Evolutionary conservation across 1,140 invertebrate species (phyloP), one percentile per base, ranked within the genome.

Genomic region (Listronotus oregonensis): DNA sequence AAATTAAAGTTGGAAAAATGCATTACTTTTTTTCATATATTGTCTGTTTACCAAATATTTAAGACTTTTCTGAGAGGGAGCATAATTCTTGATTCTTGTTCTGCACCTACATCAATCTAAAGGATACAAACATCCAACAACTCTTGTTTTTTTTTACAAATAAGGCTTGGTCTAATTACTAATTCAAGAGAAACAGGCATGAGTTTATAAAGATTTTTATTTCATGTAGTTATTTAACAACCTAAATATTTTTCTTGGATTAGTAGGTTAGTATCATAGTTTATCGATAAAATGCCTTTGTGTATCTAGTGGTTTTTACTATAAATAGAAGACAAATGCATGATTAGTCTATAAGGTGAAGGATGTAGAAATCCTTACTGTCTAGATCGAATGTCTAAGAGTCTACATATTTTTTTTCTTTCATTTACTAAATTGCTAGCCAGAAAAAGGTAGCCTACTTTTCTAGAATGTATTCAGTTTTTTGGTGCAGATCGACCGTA

Each of bases 191-290:
- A 37, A 37, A 37, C 11, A 37, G 8, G 34, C 8, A 10, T 10
- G 7, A 10, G 11, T 37, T 37, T 37, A 37, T 37, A 37, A 3
- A 37, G 7, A 4, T 3, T 37, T 37, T 12, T 37, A 37, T 37
- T 37, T 37, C 3, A 27, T 27, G 21, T 27, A 37, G 34, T 37
- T 14, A 9, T 27, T 9, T 42, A 40, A 15, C 43, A 58, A 47
- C 32, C 43, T 21, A 27, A 56, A 56, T 43, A 58, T n/a, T 46
- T 46, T 46, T 18, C 14, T 42, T 56, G n/a, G 40, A 58, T 58
- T 31, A 58, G 56, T 58, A 58, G 56, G 56, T 58, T 58, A 58
- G 56, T 58, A 58, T 46, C 43, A 58, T 58, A 60, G 47, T 51
- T 18, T 40, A 50, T 40, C 47, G 37, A 47, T 61, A 61, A 61